Percentiles rank a stretch among this genome's conserved stretches.
Evolutionary conservation across 2,797 vertebrate genomes (phyloP).

Genomic region (Paedocypris micromegethes): DNA sequence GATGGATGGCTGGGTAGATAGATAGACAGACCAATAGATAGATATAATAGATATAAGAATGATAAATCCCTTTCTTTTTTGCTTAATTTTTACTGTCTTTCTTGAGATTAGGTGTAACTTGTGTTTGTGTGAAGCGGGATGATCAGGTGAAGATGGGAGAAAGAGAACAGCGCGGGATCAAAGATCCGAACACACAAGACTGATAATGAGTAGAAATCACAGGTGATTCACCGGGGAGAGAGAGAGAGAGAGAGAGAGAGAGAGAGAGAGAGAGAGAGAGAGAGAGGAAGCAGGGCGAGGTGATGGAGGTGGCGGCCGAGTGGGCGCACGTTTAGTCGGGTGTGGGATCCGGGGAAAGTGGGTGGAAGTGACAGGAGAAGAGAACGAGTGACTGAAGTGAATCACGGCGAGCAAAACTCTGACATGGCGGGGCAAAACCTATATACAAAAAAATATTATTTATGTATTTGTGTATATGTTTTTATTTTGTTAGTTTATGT

Average conservation of each 20-base stretch:
- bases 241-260: background rate
- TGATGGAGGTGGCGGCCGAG: slow-evolving; percentile 32
- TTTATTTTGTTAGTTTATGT: too few species aligned
- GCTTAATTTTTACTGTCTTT: too few species aligned
- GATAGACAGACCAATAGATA: too few species aligned
- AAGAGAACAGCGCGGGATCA: too few species aligned
- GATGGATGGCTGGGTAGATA: too few species aligned
- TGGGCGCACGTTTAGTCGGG: slow-evolving; percentile 33
- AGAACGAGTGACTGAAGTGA: slow-evolving; percentile 42
- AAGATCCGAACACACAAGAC: slow-evolving; percentile 5
- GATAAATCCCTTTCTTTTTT: too few species aligned
- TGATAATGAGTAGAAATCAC: slow-evolving; percentile 20
- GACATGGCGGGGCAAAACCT: background rate
- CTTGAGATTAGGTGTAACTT: too few species aligned
- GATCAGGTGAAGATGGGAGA: too few species aligned
- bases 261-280: slow-evolving; percentile 25
- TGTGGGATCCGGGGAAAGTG: slow-evolving; percentile 39
- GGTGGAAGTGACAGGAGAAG: slow-evolving; percentile 42
- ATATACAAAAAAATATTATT: background rate
- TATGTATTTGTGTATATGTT: too few species aligned
- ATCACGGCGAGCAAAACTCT: slow-evolving; percentile 42
- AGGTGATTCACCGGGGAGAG: slow-evolving; percentile 44
- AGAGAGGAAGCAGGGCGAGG: slow-evolving; percentile 32
- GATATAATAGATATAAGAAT: too few species aligned
- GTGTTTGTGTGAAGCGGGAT: too few species aligned